phyloP scores from a whole-genome alignment of 2,113 vertebrate species.

The Eupsittula cactorum region DNA sequence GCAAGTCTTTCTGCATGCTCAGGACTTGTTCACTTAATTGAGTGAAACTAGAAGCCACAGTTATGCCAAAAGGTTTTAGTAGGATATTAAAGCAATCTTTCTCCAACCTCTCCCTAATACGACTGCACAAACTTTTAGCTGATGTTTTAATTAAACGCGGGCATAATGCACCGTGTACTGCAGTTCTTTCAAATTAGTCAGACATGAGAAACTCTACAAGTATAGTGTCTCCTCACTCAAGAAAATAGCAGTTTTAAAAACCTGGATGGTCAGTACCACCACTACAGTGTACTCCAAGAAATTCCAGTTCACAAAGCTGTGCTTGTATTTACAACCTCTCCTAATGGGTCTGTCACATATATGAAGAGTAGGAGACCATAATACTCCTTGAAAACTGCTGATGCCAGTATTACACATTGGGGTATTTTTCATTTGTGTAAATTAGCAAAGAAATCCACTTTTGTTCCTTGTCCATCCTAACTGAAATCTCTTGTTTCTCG shows the following conservation, averaged over 20 bases:
- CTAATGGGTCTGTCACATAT: background rate
- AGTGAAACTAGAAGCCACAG: conserved; percentile 47
- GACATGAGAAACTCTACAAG: background rate
- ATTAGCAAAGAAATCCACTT: background rate
- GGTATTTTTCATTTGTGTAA: background rate
- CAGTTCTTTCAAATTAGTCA: background rate
- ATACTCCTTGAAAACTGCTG: background rate
- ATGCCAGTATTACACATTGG: background rate
- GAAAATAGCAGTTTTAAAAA: background rate
- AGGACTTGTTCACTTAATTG: conserved; percentile 62
- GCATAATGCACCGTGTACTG: background rate
- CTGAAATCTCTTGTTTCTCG: background rate
- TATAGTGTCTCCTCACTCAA: background rate
- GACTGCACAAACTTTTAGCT: background rate
- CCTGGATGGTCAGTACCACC: background rate
- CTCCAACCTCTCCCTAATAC: background rate
- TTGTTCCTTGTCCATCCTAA: background rate
- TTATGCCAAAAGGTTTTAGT: conserved; percentile 50
- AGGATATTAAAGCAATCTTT: conserved; percentile 31
- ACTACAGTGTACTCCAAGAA: background rate
- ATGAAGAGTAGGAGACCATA: background rate
- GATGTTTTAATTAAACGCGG: background rate
- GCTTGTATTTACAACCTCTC: background rate
- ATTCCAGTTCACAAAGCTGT: background rate
- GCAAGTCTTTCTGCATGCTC: conserved; percentile 46